phyloP scores from a whole-genome alignment of 2,888 invertebrate species.

The Colostygia pectinataria region DNA sequence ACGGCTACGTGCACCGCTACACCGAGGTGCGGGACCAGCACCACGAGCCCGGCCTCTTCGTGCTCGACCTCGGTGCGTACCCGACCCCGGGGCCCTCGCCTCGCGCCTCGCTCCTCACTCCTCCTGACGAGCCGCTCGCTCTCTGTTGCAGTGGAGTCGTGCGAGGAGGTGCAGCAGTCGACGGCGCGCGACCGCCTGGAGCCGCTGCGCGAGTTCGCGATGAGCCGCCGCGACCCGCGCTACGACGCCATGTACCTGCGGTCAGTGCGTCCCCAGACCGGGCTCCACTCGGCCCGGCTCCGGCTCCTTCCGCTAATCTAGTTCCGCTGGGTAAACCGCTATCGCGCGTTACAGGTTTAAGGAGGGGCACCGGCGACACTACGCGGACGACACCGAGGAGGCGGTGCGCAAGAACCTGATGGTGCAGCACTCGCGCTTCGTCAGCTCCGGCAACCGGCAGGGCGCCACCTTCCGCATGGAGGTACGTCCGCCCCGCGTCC shows the following conservation, averaged over 20 bases:
- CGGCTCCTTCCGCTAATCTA: no score
- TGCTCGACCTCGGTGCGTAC: conserved; percentile 49
- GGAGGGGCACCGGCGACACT: conserved; percentile 47
- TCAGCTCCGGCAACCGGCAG: conserved; percentile 61
- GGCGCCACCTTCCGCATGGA: conserved; percentile 56
- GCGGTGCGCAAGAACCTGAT: conserved; percentile 63
- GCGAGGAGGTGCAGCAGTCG: conserved; percentile 48
- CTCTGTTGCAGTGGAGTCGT: conserved; percentile 47
- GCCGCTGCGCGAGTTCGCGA: conserved; percentile 65
- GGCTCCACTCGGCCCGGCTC: no score
- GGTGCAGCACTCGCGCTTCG: conserved; percentile 56
- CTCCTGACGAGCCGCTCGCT: not conserved
- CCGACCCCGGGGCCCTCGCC: no score
- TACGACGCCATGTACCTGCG: conserved; percentile 44
- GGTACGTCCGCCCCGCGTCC: conserved; percentile 3
- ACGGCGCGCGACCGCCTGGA: conserved; percentile 52
- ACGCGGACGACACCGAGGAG: conserved; percentile 57
- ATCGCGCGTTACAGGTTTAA: conserved; percentile 48
- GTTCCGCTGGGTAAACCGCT: no score
- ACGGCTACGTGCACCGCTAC: conserved; percentile 66
- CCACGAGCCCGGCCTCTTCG: conserved; percentile 45
- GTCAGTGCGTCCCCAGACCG: conserved; percentile 33
- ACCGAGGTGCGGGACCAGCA: conserved; percentile 40
- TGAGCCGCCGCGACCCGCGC: conserved; percentile 52
- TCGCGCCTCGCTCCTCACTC: not conserved